Percentiles rank a stretch among this genome's conserved stretches.
phyloP scores from a whole-genome alignment of 2,113 vertebrate genomes.

The Anhinga rufa region DNA sequence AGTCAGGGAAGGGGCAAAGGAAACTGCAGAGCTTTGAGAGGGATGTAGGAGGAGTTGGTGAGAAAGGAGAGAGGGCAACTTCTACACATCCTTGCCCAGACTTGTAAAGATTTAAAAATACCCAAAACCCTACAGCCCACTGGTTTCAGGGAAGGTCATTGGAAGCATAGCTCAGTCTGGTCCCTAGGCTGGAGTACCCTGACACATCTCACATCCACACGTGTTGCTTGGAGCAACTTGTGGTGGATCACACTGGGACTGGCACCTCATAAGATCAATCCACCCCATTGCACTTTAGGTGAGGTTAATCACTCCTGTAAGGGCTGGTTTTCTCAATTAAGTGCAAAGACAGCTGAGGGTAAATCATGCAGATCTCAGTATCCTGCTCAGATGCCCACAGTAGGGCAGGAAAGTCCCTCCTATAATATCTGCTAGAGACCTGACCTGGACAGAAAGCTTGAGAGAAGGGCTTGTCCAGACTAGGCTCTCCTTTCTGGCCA shows the following conservation, averaged over 20 bases:
- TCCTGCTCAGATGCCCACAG: not conserved
- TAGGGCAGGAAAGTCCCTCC: not conserved
- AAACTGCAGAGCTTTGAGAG: not conserved
- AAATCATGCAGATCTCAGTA: not conserved
- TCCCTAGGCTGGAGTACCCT: not conserved
- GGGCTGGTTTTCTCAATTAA: not conserved
- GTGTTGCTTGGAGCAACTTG: not conserved
- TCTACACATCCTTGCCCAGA: not conserved
- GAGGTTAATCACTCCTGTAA: not conserved
- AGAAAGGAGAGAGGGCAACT: not conserved
- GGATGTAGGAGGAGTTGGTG: not conserved
- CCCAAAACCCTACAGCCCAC: not conserved
- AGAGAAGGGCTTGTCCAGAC: not conserved
- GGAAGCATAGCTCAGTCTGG: not conserved
- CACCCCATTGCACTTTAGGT: fast-evolving
- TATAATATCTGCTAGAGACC: not conserved
- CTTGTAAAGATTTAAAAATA: not conserved
- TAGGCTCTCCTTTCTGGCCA: not conserved
- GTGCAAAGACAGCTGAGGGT: not conserved
- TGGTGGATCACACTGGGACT: not conserved
- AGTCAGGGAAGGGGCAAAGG: not conserved
- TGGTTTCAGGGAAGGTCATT: fast-evolving
- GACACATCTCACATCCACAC: fast-evolving
- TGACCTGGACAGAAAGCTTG: not conserved
- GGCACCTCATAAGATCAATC: not conserved